Conservation (phyloP, 2,888 invertebrate species). For the Cheiracanthium punctorium region DNA sequence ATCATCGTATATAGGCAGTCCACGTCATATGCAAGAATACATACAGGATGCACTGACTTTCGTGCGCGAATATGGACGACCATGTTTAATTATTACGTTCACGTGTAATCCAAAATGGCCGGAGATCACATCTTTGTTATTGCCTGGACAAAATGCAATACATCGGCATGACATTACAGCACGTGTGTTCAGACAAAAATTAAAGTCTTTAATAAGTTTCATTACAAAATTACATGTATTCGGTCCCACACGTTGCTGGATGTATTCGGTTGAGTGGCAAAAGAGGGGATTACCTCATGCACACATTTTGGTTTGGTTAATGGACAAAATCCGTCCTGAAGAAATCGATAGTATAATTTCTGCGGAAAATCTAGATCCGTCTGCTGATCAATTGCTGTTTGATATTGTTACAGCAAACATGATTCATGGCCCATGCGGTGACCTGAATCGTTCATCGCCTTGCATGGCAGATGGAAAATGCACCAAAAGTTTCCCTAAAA, state of each 20-base stretch:
- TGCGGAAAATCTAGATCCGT: slow-evolving; percentile 75
- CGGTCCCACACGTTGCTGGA: slow-evolving; percentile 71
- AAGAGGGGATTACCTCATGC: slow-evolving; percentile 74
- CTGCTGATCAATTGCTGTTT: slow-evolving; percentile 73
- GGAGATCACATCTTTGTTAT: slow-evolving; percentile 74
- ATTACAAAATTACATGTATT: slow-evolving; percentile 68
- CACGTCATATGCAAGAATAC: slow-evolving; percentile 74
- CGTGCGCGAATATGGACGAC: slow-evolving; percentile 76
- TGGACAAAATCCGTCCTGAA: slow-evolving; percentile 66
- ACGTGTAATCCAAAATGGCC: slow-evolving; percentile 77
- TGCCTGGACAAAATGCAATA: slow-evolving; percentile 60
- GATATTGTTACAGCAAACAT: slow-evolving; percentile 75
- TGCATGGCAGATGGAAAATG: slow-evolving; percentile 69
- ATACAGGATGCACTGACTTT: slow-evolving; percentile 77
- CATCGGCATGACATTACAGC: slow-evolving; percentile 70
- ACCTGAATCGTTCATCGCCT: slow-evolving; percentile 25
- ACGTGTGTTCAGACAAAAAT: slow-evolving; percentile 73
- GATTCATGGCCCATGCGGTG: slow-evolving; percentile 72
- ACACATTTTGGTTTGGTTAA: slow-evolving; percentile 30
- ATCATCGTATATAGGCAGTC: slow-evolving; percentile 72
- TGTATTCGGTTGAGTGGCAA: slow-evolving; percentile 74
- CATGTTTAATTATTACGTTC: slow-evolving; percentile 77
- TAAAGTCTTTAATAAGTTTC: slow-evolving; percentile 71
- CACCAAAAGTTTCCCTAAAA: slow-evolving; percentile 73
- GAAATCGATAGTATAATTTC: slow-evolving; percentile 74